These are phyloP conservation scores for Ladona fulva DNA, from an alignment of 1,140 invertebrate genomes.

Conservation along the genomic window DNA sequence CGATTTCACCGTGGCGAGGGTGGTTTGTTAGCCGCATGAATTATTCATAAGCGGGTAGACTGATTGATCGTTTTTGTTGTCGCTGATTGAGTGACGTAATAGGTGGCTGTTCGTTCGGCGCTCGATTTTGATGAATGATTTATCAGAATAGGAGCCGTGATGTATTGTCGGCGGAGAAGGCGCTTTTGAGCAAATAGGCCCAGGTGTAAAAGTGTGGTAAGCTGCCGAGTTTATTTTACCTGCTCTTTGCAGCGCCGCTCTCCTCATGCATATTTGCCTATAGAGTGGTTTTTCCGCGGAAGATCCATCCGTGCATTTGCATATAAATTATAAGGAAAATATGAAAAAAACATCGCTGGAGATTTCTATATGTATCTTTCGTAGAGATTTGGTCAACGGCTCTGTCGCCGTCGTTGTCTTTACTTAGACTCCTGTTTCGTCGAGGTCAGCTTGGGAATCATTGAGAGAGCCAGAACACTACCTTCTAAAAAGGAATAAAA, in stretches of 20 bases:
- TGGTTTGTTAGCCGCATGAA: constrained; percentile 1
- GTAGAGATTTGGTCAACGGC: too few species aligned
- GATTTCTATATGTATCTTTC: too few species aligned
- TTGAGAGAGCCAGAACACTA: too few species aligned
- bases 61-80: constrained; percentile 10
- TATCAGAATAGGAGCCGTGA: background rate
- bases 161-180: background rate
- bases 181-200: background rate
- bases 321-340: too few species aligned
- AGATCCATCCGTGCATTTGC: too few species aligned
- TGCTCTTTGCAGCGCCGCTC: background rate
- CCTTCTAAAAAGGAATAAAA: too few species aligned
- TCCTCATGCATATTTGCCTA: too few species aligned
- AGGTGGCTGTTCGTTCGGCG: background rate
- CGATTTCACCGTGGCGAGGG: background rate
- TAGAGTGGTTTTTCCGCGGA: too few species aligned
- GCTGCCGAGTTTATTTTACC: background rate
- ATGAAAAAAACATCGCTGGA: too few species aligned
- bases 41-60: background rate
- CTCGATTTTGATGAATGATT: constrained; percentile 6
- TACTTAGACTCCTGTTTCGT: too few species aligned
- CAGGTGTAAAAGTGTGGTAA: background rate
- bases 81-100: constrained; percentile 8
- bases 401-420: too few species aligned
- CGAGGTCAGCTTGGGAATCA: too few species aligned